These are phyloP conservation scores for Tanypteryx hageni DNA, from an alignment of 2,888 invertebrate species.

Conservation along the genomic window DNA sequence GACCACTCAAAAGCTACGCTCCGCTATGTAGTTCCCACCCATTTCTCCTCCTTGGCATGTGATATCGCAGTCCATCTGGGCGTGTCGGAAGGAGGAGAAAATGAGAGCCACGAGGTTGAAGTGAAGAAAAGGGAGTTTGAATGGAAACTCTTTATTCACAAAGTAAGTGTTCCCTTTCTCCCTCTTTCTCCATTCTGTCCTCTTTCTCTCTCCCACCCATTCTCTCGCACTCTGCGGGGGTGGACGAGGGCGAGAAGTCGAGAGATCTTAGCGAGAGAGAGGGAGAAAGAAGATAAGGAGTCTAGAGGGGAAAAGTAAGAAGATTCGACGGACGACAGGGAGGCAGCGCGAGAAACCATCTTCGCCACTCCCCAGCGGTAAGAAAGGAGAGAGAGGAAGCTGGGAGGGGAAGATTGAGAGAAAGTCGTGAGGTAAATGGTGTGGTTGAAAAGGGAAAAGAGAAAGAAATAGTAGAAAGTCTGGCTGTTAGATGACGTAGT, in stretches of 20 bases:
- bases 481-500: not conserved
- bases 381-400: not conserved
- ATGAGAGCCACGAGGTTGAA: slow-evolving; percentile 22
- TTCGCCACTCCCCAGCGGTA: too few relatives aligned
- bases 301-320: not conserved
- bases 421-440: not conserved
- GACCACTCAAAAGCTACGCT: not conserved
- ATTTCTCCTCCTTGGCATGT: slow-evolving; percentile 3
- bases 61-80: slow-evolving; percentile 28
- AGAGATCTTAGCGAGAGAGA: slow-evolving; percentile 5
- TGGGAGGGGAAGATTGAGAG: not conserved
- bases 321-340: not conserved
- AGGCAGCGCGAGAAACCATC: too few relatives aligned
- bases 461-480: not conserved
- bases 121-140: slow-evolving; percentile 11
- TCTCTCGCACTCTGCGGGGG: slow-evolving; percentile 16
- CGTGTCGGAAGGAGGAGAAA: slow-evolving; percentile 18
- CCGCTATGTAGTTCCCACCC: not conserved
- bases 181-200: not conserved
- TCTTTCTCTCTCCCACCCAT: not conserved
- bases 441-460: not conserved
- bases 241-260: not conserved
- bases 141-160: slow-evolving; percentile 36
- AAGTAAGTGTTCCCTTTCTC: slow-evolving; percentile 29
- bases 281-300: not conserved